Base-by-base conservation (phyloP, 2,888 invertebrate species). In the Mantis religiosa region DNA sequence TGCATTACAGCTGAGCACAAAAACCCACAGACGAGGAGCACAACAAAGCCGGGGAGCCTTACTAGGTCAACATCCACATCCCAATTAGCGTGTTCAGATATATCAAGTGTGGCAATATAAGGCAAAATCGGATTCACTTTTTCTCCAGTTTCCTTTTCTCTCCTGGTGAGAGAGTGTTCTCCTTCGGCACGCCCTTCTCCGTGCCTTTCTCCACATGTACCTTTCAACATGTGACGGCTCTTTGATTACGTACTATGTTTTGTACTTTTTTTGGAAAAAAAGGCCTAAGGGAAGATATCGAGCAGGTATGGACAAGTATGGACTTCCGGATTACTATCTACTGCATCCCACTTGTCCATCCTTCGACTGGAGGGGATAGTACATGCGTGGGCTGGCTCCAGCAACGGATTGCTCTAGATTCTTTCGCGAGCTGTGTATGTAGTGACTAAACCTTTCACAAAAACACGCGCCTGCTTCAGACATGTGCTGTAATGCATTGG, bases 71-170 rank as follows among this genome's bases (percentile, higher is more conserved):
- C 47, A 81, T 86, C 86, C 86, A 86, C 71, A 30, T 54, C 25
- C 86, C 86, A 86, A 86, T 86, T 86, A 86, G 81, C 86, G 25
- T 14, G 14, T 27, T 3, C 27, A 28, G 54, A 71, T 71, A 25
- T 71, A 71, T 71, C 20, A 4, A 71, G 54, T 71, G 20, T 71
- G 54, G 20, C 54, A 71, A 25, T 71, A 85, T 85, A 47, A 20
- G 85, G 47, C 12, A 85, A 85, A 85, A 85, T 85, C 54, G 41
- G 85, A 85, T 28, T 54, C 85, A 85, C 85, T 85, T 85, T 85
- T 71, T 71, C 54, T 71, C 54, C 8, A 71, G 25, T 25, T 71
- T 71, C 54, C 6, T 71, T 71, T 71, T 84, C 84, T 84, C 84
- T 84, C 84, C 41, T 71, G 25, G 15, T 25, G 54, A 71, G 54